A percentile compares a stretch with the other conserved stretches of the same genome.
These are phyloP conservation scores for Theristicus caerulescens DNA, from an alignment of 2,113 vertebrate genomes.

Conservation along the genomic window DNA sequence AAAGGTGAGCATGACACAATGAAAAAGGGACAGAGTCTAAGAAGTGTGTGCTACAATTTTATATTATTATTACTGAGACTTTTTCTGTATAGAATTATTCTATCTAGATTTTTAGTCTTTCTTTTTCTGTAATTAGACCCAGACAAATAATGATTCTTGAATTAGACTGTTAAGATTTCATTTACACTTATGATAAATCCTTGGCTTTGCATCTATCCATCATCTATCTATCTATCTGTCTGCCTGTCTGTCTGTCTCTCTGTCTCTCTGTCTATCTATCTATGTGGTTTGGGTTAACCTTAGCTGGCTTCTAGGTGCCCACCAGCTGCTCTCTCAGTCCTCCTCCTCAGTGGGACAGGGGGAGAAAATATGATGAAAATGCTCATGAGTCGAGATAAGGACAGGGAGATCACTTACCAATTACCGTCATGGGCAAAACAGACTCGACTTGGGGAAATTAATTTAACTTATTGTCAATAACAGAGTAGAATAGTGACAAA, in stretches of 20 bases:
- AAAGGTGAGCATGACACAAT: background rate
- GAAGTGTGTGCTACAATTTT: background rate
- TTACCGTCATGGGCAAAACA: background rate
- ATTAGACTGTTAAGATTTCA: background rate
- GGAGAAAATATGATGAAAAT: background rate
- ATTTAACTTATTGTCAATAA: background rate
- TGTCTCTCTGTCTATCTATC: too few species aligned
- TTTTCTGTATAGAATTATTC: background rate
- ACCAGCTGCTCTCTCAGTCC: background rate
- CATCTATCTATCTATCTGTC: background rate
- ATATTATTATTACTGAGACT: background rate
- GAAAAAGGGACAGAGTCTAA: background rate
- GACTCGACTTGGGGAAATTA: background rate
- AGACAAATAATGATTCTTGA: background rate
- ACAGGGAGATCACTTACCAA: background rate
- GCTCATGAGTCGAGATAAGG: fast-evolving
- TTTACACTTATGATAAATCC: background rate
- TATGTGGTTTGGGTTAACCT: background rate
- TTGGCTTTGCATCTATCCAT: background rate
- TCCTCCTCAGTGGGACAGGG: background rate
- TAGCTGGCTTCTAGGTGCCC: background rate
- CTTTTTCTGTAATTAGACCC: background rate
- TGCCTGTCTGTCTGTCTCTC: too few species aligned
- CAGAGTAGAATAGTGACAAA: background rate
- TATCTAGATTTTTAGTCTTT: background rate